Conservation (phyloP, 2,888 invertebrate species). For the Mesorhabditis sp. region DNA sequence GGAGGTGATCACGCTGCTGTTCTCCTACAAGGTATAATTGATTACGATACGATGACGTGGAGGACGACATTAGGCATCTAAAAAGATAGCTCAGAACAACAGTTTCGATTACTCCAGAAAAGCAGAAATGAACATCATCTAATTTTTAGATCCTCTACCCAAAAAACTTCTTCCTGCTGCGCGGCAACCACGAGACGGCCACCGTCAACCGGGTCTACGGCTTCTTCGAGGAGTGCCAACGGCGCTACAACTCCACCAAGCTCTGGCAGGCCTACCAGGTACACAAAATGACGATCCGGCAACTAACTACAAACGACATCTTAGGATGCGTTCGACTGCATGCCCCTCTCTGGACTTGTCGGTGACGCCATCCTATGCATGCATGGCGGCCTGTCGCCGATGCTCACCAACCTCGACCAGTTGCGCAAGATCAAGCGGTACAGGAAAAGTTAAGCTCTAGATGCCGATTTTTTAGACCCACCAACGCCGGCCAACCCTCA, state of each 20-base stretch:
- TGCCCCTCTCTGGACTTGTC: conserved; percentile 62
- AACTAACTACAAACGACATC: conserved; percentile 2
- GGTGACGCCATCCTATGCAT: conserved; percentile 63
- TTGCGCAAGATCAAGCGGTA: conserved; percentile 19
- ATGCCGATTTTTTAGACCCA: conserved; percentile 13
- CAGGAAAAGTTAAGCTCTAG: not conserved
- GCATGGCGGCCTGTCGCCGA: conserved; percentile 37
- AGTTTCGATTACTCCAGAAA: no score
- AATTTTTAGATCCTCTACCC: conserved; percentile 28
- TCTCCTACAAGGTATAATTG: conserved; percentile 21
- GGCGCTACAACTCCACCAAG: conserved; percentile 19
- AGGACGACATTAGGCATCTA: no score
- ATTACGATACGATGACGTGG: no score
- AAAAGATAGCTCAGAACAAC: no score
- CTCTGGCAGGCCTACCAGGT: conserved; percentile 23
- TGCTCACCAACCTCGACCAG: conserved; percentile 22
- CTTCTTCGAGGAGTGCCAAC: conserved; percentile 33
- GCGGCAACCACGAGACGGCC: conserved; percentile 39
- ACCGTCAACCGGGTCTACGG: conserved; percentile 37
- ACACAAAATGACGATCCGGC: not conserved
- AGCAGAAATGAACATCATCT: no score
- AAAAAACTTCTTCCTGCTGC: conserved; percentile 41
- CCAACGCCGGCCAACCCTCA: conserved; percentile 15
- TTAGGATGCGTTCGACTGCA: conserved; percentile 61
- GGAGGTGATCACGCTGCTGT: conserved; percentile 27